Evolutionary conservation across 2,888 invertebrate genomes (phyloP).

Genomic region (Papilio elwesi): DNA sequence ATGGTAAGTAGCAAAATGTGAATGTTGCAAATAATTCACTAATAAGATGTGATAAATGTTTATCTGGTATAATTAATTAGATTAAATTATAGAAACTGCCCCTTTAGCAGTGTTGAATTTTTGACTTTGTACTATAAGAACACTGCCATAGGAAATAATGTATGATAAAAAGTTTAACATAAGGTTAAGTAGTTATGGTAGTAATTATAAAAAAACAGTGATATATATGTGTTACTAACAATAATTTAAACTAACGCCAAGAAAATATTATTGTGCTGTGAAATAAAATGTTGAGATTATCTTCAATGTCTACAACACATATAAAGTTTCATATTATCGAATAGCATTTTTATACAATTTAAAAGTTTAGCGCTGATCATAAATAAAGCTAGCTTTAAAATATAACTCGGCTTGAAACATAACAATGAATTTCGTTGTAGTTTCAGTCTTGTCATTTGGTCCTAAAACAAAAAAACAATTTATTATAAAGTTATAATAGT

Average conservation of each 20-base stretch:
- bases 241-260: constrained; percentile 13
- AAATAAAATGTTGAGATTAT: constrained; percentile 31
- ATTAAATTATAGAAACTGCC: constrained; percentile 15
- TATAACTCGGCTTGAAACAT: constrained; percentile 55
- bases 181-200: neutral
- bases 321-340: constrained; percentile 10
- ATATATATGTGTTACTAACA: neutral
- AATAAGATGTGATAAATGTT: constrained; percentile 9
- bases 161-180: neutral
- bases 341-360: constrained; percentile 24
- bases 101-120: constrained; percentile 36
- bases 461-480: constrained; percentile 56
- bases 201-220: neutral
- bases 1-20: neutral
- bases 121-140: constrained; percentile 41
- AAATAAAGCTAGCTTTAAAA: constrained; percentile 59
- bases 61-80: constrained; percentile 11
- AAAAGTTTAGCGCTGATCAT: constrained; percentile 51
- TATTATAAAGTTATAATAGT: neutral
- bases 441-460: constrained; percentile 74
- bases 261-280: constrained; percentile 18
- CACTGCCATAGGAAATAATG: constrained; percentile 28
- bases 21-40: neutral
- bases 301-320: constrained; percentile 14
- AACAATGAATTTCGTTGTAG: constrained; percentile 70